Percentiles rank a stretch among this genome's conserved stretches.
phyloP scores from a whole-genome alignment of 2,888 invertebrate species.

The Oscheius sp. region DNA sequence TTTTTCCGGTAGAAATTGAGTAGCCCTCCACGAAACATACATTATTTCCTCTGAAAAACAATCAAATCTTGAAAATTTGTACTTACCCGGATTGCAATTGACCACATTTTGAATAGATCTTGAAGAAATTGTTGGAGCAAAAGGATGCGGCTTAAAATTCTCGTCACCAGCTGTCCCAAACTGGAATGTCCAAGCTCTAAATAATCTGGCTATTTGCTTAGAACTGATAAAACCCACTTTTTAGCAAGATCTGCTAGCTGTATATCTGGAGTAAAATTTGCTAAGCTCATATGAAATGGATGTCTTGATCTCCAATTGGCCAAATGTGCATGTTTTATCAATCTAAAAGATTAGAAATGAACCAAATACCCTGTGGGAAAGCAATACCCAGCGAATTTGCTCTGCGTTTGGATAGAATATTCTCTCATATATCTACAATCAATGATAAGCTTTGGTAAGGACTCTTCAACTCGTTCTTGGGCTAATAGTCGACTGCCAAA shows the following conservation, averaged over 20 bases:
- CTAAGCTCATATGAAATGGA: conserved; percentile 25
- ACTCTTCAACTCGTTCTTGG: conserved; percentile 28
- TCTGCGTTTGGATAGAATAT: conserved; percentile 37
- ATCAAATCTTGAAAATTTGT: not conserved
- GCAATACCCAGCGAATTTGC: conserved; percentile 36
- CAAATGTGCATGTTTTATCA: conserved; percentile 16
- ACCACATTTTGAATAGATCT: not conserved
- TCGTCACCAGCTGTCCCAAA: conserved; percentile 12
- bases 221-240: conserved; percentile 19
- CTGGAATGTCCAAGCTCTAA: conserved; percentile 19
- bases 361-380: not conserved
- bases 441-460: conserved; percentile 43
- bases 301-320: conserved; percentile 19
- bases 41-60: conserved; percentile 22
- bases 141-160: conserved; percentile 13
- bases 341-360: not conserved
- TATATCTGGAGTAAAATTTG: conserved; percentile 24
- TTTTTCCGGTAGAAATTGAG: conserved; percentile 10
- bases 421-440: conserved; percentile 54
- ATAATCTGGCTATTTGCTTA: not conserved
- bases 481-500: conserved; percentile 43
- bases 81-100: conserved; percentile 12
- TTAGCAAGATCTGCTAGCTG: conserved; percentile 23
- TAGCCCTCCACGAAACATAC: conserved; percentile 24
- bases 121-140: conserved; percentile 12